Conservation (phyloP, 2,797 vertebrate genomes). For the Sarcophilus harrisii region DNA sequence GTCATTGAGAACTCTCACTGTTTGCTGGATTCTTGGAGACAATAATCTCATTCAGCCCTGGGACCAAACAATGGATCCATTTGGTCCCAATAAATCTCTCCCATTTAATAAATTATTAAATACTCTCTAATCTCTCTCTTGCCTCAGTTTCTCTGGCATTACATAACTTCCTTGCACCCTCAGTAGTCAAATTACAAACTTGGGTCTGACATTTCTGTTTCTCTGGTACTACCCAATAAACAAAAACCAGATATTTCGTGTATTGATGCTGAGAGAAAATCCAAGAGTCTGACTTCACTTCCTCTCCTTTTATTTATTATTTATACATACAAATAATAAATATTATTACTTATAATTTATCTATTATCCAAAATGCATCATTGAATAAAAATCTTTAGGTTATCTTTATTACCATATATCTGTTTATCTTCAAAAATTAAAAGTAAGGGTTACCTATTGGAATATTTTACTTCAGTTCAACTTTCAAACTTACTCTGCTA, state of each 20-base stretch:
- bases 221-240: conserved; percentile 7
- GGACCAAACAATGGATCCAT: too few species aligned
- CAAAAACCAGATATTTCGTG: conserved; percentile 28
- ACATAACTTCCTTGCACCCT: not conserved
- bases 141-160: too few species aligned
- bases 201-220: not conserved
- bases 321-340: too few species aligned
- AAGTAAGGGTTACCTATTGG: too few species aligned
- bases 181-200: not conserved
- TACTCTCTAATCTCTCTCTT: too few species aligned
- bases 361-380: not conserved
- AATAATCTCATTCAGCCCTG: too few species aligned
- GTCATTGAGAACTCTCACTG: too few species aligned
- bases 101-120: too few species aligned
- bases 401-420: not conserved
- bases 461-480: not conserved
- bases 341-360: not conserved
- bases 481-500: not conserved
- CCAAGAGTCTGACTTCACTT: not conserved
- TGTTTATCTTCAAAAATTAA: not conserved
- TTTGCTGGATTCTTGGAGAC: too few species aligned
- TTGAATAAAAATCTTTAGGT: not conserved
- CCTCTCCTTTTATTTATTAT: not conserved
- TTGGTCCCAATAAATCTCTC: too few species aligned
- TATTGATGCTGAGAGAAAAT: conserved; percentile 33